Evolutionary conservation across 2,888 invertebrate species (phyloP), one percentile per base, ranked within the genome.

Genomic region (Galerucella calmariensis): DNA sequence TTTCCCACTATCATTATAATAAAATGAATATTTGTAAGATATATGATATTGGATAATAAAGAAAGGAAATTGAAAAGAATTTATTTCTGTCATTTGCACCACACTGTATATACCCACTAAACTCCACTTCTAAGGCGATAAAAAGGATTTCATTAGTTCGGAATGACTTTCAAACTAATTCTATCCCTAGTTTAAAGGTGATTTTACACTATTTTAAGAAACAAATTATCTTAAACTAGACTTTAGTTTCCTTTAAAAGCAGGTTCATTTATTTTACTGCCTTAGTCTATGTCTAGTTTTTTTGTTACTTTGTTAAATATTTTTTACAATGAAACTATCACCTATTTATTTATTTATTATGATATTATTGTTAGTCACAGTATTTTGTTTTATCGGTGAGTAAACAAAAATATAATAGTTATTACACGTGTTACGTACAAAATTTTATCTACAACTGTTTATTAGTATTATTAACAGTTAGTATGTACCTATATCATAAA

Each of bases 131-230:
- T 5, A 35, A 35, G 6, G 1, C 10, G 35, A 63, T 63, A 35
- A 35, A 24, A 16, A 53, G 6, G 8, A 53, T n/a, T 20, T 56
- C n/a, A 56, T 56, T 56, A 56, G 56, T 10, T 20, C 11, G 2
- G 16, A 20, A 20, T 56, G 56, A 16, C 20, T 16, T 9, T 16
- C 16, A 16, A 56, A 16, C 56, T 20, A 5, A 14, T 27, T 46
- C n/a, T n/a, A 27, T 24, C 12, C 24, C 24, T 27, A 35, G 24
- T 24, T 62, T 62, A 35, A 9, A 16, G 20, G 16, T 63, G 6
- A 63, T 63, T 63, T 11, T 16, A 41, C 14, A 62, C 35, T 62
- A 62, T 62, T 62, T 35, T 62, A 41, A 35, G 62, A 41, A 24
- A 61, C 35, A 0, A 35, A 61, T 61, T 35, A 1, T 12, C 8